Evolutionary conservation across 2,113 vertebrate species (phyloP), one percentile per base, ranked within the genome.

Genomic region (Syngnathus scovelli): DNA sequence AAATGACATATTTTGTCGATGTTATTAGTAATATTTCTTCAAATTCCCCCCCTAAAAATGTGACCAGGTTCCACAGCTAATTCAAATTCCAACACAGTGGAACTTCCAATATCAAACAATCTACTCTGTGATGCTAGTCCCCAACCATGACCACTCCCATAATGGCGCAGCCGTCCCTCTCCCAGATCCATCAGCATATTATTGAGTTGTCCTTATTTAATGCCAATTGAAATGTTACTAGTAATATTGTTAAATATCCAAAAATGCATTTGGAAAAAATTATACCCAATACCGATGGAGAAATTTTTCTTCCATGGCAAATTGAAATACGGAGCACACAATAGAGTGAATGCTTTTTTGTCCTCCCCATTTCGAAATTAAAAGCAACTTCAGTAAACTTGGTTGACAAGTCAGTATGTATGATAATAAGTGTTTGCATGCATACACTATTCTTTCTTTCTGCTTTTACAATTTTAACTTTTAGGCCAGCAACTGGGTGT

Each of bases 341-440:
- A 55, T 54, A 23, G n/a, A 54, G 52, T 23, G 21, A 51, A 43
- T 9, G 41, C 6, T n/a, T 23, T 79, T 78, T 61, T 44, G 69
- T 78, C 83, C 81, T 86, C 88, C 78, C 77, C 74, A 79, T 78
- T 89, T 51, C 54, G 67, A 77, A 71, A 71, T 75, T 79, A 63
- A 83, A 76, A 78, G 76, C 66, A 36, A 58, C 38, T 21, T 61
- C 27, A 23, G 83, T 84, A 71, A 19, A 80, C 66, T 80, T 68
- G 66, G 64, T 83, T 77, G 82, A 83, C 80, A 80, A 86, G 86
- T 87, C 83, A 81, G 85, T 86, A 78, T 83, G 82, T 86, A 82
- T 78, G 85, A 83, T 89, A 85, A 69, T 49, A 78, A 82, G 85
- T 78, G 86, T 74, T 86, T 86, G 87, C 86, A 89, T 90, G 90